Evolutionary conservation across 2,113 vertebrate species (phyloP).

Genomic region (Andinoacara biseriatus): DNA sequence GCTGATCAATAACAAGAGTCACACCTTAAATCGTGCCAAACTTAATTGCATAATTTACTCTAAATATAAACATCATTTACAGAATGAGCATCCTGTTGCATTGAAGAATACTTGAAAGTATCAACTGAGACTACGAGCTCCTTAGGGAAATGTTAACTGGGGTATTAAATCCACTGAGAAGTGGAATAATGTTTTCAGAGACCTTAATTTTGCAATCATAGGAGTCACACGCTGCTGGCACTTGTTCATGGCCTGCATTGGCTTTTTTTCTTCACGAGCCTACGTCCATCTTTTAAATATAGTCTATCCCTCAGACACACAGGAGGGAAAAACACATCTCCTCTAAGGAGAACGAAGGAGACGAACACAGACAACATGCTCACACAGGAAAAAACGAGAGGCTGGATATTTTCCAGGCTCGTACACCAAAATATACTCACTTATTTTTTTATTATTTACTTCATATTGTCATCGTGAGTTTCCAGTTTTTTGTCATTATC

Average conservation of each 20-base stretch:
- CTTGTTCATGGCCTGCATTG: neutral
- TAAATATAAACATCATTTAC: neutral
- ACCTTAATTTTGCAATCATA: neutral
- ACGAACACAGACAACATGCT: neutral
- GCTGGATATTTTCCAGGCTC: neutral
- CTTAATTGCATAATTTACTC: neutral
- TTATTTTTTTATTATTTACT: neutral
- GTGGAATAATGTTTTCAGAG: neutral
- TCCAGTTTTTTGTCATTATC: neutral
- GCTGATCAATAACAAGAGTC: neutral
- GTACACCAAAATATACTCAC: neutral
- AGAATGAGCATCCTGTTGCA: neutral
- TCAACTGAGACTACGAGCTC: neutral
- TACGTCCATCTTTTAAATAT: neutral
- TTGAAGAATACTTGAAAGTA: neutral
- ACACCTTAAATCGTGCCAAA: neutral
- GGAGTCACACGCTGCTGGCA: neutral
- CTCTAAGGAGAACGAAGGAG: no score
- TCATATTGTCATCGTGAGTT: neutral
- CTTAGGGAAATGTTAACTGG: neutral
- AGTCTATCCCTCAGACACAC: neutral
- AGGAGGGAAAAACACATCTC: neutral
- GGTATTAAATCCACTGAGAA: neutral
- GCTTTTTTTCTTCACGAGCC: neutral
- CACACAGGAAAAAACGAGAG: neutral